Base-by-base conservation (phyloP, 2,888 invertebrate genomes). In the Troilus luridus region DNA sequence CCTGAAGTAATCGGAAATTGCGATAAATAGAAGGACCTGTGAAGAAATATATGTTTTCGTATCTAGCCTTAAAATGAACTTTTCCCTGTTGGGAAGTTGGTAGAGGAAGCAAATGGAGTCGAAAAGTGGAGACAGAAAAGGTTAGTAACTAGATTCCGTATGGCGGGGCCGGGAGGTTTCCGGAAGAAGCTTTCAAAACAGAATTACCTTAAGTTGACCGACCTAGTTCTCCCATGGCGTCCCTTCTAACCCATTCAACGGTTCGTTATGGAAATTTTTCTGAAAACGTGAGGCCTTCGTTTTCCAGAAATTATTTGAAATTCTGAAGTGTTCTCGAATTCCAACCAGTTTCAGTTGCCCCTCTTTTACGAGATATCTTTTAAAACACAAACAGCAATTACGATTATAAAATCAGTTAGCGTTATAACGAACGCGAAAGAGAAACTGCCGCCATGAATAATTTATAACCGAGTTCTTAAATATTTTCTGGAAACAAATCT, bases 91-190 rank as follows among this genome's bases (percentile, higher is more conserved):
- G n/a, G 11, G 12, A 85, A 85, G 85, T 85, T 85, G 19, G n/a
- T 58, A n/a, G 56, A n/a, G 11, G 56, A 54, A 85, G 85, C 85
- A 85, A 85, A 85, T 85, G 85, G 85, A 85, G 85, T 85, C 54
- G 56, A 85, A 85, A 85, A 85, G 56, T 56, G 85, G 85, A 85
- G 56, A 58, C 56, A 58, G 85, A 85, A 85, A 85, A 85, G 85
- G 85, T 85, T 85, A 85, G 85, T 85, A 85, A 85, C 85, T 85
- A 85, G 85, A 56, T 85, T 85, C 56, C n/a, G 56, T 85, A 85
- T 85, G 85, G 85, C 56, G 56, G 85, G 56, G 85, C n/a, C 56
- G 56, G n/a, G n/a, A 85, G 85, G 56, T 85, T 58, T 85, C n/a
- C 19, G 21, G 85, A 58, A 85, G 56, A 85, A 85, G 85, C 85